phyloP scores from a whole-genome alignment of 2,888 invertebrate species.

The Orchesella flavescens region DNA sequence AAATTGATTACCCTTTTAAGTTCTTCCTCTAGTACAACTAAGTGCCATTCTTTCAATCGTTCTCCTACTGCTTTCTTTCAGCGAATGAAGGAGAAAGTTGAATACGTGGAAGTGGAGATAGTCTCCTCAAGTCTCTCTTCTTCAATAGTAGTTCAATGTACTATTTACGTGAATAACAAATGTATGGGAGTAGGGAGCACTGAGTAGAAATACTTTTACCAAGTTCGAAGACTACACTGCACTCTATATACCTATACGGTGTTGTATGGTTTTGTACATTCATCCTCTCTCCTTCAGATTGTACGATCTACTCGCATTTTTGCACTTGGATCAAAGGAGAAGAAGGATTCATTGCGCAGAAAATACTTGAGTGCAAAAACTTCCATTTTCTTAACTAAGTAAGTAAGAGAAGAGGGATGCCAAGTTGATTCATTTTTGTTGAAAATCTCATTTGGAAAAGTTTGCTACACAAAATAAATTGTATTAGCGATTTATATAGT shows the following conservation, averaged over 20 bases:
- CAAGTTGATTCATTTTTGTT: constrained; percentile 8
- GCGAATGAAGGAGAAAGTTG: constrained; percentile 17
- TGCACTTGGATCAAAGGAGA: neutral
- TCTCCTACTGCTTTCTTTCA: neutral
- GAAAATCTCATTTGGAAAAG: neutral
- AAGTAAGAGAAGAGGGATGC: constrained; percentile 1
- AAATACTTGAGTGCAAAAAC: constrained; percentile 26
- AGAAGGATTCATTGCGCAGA: neutral
- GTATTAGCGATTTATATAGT: no score
- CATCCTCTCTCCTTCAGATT: no score
- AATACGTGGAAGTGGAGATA: constrained; percentile 6
- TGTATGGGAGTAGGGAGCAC: no score
- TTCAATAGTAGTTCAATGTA: no score
- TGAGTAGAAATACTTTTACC: no score
- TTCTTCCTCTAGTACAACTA: constrained; percentile 35
- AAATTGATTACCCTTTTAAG: constrained; percentile 66
- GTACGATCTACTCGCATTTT: no score
- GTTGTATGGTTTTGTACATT: no score
- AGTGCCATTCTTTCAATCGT: constrained; percentile 56
- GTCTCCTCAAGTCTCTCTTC: neutral
- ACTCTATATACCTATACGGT: no score
- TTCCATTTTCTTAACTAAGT: constrained; percentile 31
- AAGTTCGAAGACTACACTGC: no score
- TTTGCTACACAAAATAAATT: no score
- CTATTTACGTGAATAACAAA: no score